Percentiles rank a stretch among this genome's conserved stretches.
phyloP scores from a whole-genome alignment of 2,797 vertebrate species.

The Hemitrygon akajei region DNA sequence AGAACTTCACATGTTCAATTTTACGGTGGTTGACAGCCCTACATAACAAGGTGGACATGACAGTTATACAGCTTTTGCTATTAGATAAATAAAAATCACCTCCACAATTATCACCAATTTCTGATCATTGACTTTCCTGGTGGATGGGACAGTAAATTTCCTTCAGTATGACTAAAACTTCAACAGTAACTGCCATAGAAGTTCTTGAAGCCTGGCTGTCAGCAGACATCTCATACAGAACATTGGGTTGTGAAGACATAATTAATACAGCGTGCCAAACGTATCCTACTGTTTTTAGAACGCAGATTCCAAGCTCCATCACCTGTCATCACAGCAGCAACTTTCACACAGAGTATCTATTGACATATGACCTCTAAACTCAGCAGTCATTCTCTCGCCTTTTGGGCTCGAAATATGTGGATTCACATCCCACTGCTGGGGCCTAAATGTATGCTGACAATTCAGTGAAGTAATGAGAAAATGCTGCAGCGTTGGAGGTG shows the following conservation, averaged over 20 bases:
- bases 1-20: background rate
- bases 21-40: background rate
- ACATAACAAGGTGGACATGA: background rate
- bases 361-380: background rate
- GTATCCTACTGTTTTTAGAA: background rate
- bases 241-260: background rate
- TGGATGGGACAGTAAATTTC: background rate
- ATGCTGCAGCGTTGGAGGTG: background rate
- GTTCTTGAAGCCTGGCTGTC: slow-evolving; percentile 23
- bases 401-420: background rate
- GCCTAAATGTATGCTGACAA: background rate
- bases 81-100: background rate
- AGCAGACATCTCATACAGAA: background rate
- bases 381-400: background rate
- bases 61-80: background rate
- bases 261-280: background rate
- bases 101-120: background rate
- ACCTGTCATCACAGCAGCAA: background rate
- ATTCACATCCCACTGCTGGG: background rate
- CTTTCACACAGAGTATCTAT: background rate
- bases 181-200: background rate
- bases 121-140: background rate
- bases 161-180: background rate
- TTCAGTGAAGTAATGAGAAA: background rate
- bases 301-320: background rate